These are phyloP conservation scores for Diadema setosum DNA, from an alignment of 35 echinoderm and acorn worm species.

Conservation along the genomic window DNA sequence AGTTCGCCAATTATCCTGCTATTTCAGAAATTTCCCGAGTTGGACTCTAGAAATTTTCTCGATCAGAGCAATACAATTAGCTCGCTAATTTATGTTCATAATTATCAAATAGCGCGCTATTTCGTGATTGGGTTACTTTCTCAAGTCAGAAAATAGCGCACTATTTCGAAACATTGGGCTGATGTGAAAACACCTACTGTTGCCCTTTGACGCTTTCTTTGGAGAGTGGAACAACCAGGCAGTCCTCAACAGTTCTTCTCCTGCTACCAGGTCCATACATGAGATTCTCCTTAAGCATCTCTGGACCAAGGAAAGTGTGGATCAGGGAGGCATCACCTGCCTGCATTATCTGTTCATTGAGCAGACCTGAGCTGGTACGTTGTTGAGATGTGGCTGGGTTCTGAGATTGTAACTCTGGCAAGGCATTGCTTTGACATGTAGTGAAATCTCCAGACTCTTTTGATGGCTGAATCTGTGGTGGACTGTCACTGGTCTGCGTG, in stretches of 20 bases:
- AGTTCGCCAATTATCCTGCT: no score
- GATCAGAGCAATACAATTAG: no score
- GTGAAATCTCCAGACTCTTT: background rate
- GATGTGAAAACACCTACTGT: no score
- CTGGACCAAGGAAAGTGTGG: background rate
- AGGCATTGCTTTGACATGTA: background rate
- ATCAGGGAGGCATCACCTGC: background rate
- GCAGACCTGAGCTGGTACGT: background rate
- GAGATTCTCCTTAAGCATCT: background rate
- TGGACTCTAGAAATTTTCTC: no score
- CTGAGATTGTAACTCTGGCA: background rate
- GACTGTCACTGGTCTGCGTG: background rate
- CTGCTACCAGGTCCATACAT: background rate
- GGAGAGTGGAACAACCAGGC: background rate
- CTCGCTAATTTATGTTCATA: no score
- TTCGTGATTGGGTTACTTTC: no score
- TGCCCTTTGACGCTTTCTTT: background rate
- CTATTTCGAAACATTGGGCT: no score
- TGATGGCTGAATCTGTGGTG: background rate
- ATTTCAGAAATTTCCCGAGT: no score
- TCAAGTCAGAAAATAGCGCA: no score
- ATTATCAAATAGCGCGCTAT: no score
- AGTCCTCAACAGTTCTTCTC: background rate
- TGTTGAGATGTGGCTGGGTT: background rate
- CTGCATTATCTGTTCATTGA: background rate